Conservation (phyloP, 2,888 invertebrate genomes). For the Hirtodrosophila cameraria region DNA sequence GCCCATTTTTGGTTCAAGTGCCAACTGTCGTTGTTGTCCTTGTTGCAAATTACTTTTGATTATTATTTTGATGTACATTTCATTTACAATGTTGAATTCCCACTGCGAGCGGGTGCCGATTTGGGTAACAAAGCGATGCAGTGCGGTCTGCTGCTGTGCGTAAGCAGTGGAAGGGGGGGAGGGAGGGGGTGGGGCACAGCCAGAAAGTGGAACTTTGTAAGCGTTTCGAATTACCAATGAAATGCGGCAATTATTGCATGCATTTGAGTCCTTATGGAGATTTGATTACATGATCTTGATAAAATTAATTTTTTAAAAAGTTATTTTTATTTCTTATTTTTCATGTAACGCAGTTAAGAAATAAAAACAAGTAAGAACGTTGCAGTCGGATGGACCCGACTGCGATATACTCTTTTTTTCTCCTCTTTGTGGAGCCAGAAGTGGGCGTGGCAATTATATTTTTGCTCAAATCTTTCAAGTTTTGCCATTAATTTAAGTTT, state of each 20-base stretch:
- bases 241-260: conserved; percentile 57
- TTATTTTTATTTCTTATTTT: conserved; percentile 16
- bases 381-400: too few relatives aligned
- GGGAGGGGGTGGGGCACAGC: too few relatives aligned
- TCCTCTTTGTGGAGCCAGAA: too few relatives aligned
- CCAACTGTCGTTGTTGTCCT: conserved; percentile 35
- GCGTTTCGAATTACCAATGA: conserved; percentile 65
- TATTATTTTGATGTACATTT: conserved; percentile 75
- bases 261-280: conserved; percentile 53
- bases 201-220: conserved; percentile 52
- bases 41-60: conserved; percentile 73
- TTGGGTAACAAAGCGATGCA: background rate
- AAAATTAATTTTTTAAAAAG: conserved; percentile 41
- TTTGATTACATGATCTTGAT: conserved; percentile 62
- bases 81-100: conserved; percentile 42
- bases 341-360: too few relatives aligned
- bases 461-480: too few relatives aligned
- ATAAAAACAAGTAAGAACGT: too few relatives aligned
- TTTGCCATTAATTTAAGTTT: too few relatives aligned
- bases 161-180: too few relatives aligned
- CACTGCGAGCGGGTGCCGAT: conserved; percentile 33
- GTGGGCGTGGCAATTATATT: too few relatives aligned
- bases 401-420: too few relatives aligned
- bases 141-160: too few relatives aligned
- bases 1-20: conserved; percentile 47